Base-by-base conservation (phyloP, 2,888 invertebrate genomes). In the Imbricaverruca yamaguchii region DNA sequence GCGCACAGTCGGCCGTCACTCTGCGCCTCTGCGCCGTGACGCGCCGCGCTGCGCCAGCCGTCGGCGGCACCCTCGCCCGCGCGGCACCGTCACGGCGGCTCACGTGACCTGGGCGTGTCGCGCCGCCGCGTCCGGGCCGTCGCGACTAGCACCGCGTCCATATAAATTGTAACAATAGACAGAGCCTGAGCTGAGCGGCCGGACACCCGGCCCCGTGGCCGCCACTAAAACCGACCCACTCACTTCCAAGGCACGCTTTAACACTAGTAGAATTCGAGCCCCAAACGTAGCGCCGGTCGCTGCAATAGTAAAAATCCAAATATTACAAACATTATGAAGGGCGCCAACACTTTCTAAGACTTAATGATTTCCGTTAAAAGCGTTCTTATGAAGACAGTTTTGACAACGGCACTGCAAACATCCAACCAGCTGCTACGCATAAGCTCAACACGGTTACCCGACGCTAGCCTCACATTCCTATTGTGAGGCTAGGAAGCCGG, bases 321-420 rank as follows among this genome's bases (percentile, higher is more conserved):
- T 55, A 74, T 74, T 55, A 74, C 74, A 74, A 74, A 74, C 74
- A 74, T 74, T 74, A 74, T 74, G 74, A 74, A 53, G 55, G 53
- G 23, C 9, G 53, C 74, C 39, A 18, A 11, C 59, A 59, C 69
- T 74, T 74, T 74, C 74, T 21, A 74, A 53, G 74, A 74, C 74
- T 55, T 21, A 74, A 74, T 74, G 74, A 53, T 39, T 39, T 74
- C 18, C 18, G 53, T 74, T 74, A 74, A 55, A 74, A 74, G 74
- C 53, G 74, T 74, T 74, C 55, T 74, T 74, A 74, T 74, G 74
- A 74, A 74, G 74, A 74, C 74, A 55, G 74, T 2, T 74, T 74
- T 74, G 21, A 21, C 74, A 9, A 21, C 53, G 8, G 21, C 74
- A 12, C 53, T 74, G 74, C 55, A 9, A 4, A 7, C 74, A 21